Base-by-base conservation (phyloP, 1,140 invertebrate genomes). In the Trinorchestia longiramus region DNA sequence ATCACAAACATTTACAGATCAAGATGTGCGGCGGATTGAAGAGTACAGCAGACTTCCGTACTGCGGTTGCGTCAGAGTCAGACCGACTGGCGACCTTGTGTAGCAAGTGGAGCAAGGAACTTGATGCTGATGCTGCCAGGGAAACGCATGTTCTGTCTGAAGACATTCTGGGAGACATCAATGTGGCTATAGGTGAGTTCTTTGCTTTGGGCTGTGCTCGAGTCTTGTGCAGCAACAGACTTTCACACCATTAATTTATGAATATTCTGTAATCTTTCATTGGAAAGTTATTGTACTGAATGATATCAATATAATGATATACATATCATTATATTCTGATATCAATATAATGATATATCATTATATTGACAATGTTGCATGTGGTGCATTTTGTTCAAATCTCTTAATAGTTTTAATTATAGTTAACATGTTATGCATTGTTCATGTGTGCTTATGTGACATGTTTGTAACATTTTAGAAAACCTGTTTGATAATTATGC, bases 141-240 rank as follows among this genome's bases (percentile, higher is more conserved):
- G 44, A 43, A 19, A 11, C 3, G 19, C 92, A 47, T 44, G 8
- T 94, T 40, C 41, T 94, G 0, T 45, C 92, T 45, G 92, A 94
- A 19, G 92, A 94, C 47, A 40, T 94, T 94, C 92, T 94, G 3
- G 92, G 92, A 28, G 92, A 94, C 92, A 94, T 94, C 19, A 94
- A 94, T 94, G 92, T 94, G 0, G 92, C 92, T 43, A 94, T 94
- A 45, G 92, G 92, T 94, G 15, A 45, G 92, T 94, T 45, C 43
- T 28, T 42, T 36, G 36, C 19, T 53, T 53, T 53, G 19, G 47
- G 47, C 19, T 53, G 47, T 8, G 47, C 47, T 53, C 19, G 19
- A 53, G 6, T 53, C 47, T 53, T 53, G 19, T 53, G 47, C 47
- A 53, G 47, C 47, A 53, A 19, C 47, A 53, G 47, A 53, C 47